Base-by-base conservation (phyloP, 2,888 invertebrate species). In the Rhaphigaster nebulosa region DNA sequence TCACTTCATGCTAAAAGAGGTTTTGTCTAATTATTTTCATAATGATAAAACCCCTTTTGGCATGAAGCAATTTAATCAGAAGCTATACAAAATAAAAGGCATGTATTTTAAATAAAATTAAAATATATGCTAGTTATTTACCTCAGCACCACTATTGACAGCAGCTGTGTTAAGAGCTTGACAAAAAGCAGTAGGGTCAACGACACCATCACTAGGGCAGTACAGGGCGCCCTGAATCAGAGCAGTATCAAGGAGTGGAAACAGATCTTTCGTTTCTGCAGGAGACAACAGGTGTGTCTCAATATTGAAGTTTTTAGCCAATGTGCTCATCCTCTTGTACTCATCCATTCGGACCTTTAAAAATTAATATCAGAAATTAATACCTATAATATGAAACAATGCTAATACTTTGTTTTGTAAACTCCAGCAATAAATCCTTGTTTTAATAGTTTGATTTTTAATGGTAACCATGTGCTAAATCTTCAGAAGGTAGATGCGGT, bases 121-220 rank as follows among this genome's bases (percentile, higher is more conserved):
- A 54, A 87, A 88, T 29, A 60, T 26, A 52, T 41, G 10, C 45
- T 90, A 84, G 60, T 91, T 88, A 92, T 93, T 93, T 93, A 97
- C 97, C 94, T 96, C 95, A 23, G 95, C 97, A 50, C 97, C 98
- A 93, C 95, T 95, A 91, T 94, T 94, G 0, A 95, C 95, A 0
- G 98, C 96, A n/a, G 95, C 96, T 93, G 96, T 96, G 0, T 96
- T 95, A 26, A 98, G 94, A 0, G 98, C 96, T 38, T 95, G 95
- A 93, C 97, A 97, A 65, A 97, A 95, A 95, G 97, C 97, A 0
- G 97, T 95, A 0, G 98, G 98, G 93, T 98, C 98, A 56, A 98
- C 96, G 18, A 96, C 96, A 4, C 98, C 98, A 94, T 98, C 98
- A 23, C 96, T 95, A 0, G 97, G 96, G 2, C 96, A 96, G 93